phyloP scores from a whole-genome alignment of 2,797 vertebrate genomes.

The Pangasius mekongensis region DNA sequence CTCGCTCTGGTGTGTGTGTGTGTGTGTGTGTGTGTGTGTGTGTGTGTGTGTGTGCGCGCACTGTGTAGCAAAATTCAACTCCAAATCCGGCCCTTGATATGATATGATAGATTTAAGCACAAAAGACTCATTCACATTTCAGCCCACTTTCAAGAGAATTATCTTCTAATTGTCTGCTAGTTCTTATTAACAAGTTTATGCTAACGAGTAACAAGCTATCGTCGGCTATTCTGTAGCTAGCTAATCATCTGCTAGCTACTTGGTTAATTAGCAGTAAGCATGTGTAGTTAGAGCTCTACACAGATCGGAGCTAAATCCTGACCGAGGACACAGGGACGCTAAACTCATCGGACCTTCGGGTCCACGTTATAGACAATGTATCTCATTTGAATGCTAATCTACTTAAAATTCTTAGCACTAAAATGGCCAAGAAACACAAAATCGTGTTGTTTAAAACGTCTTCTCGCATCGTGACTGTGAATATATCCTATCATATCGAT shows the following conservation, averaged over 20 bases:
- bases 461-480: background rate
- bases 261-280: background rate
- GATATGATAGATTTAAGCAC: background rate
- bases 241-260: background rate
- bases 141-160: too few relatives aligned
- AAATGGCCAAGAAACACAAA: background rate
- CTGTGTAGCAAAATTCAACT: background rate
- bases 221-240: background rate
- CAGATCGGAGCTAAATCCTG: background rate
- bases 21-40: conserved; percentile 30
- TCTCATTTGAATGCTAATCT: background rate
- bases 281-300: background rate
- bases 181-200: background rate
- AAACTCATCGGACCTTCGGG: background rate
- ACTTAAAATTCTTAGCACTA: background rate
- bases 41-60: conserved; percentile 18
- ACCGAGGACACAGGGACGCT: background rate
- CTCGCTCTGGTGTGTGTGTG: conserved; percentile 31
- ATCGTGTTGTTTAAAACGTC: background rate
- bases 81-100: background rate
- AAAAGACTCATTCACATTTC: background rate
- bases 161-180: background rate
- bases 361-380: background rate
- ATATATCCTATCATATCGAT: too few relatives aligned
- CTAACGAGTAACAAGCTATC: background rate